Evolutionary conservation across 1,140 invertebrate species (phyloP), one percentile per base, ranked within the genome.

Genomic region (Drosophila mauritiana): DNA sequence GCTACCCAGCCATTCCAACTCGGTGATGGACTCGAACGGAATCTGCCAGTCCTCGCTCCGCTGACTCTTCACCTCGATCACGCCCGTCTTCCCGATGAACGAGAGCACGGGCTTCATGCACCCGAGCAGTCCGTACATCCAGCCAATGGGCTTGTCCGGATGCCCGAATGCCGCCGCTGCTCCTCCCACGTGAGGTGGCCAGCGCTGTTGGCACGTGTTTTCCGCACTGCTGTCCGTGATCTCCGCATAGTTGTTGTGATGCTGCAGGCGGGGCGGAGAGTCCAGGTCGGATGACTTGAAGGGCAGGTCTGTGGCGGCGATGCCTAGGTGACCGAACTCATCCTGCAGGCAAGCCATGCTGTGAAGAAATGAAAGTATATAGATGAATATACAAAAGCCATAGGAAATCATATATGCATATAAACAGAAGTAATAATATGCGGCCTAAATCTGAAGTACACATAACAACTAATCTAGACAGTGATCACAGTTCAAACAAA

Each of bases 1-100:
- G 68, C 97, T 97, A 4, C 98, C 98, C 2, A 99, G 92, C 96
- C 98, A 99, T 73, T 97, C 95, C 12, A 99, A 93, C 78, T 99
- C 96, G 48, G 96, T 96, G 58, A 99, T 98, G 10, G 95, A 94
- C 92, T 99, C 98, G 92, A 99, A 98, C 0, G 97, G 96, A 76
- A 99, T 98, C 92, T 99, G 98, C 98, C 98, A 99, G 75, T 97
- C 95, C 93, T 98, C 97, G 91, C 91, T 92, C 93, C 86, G 76
- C 43, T 88, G 91, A 40, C 67, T 77, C 62, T 92, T 92, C 7
- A 91, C 80, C 51, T 92, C 91, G 36, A 90, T 91, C 10, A 92
- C 89, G 1, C 81, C 84, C 27, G 96, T 95, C 92, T 97, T 98
- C 22, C 96, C 96, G 25, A 98, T 95, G 69, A 98, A 96, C 17